phyloP scores from a whole-genome alignment of 1,140 invertebrate genomes.

The Meteorus sp. region DNA sequence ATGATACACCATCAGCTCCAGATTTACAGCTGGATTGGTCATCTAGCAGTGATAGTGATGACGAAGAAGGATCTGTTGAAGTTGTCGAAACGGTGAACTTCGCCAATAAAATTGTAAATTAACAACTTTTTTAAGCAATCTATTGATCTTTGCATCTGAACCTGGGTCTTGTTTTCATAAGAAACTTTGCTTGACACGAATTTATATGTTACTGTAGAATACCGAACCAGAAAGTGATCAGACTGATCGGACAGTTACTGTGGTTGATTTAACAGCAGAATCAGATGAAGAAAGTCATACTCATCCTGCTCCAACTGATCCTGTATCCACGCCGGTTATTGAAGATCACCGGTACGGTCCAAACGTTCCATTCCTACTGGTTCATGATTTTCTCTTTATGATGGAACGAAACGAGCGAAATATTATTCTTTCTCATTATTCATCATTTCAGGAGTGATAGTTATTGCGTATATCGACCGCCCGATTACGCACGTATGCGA shows the following conservation, averaged over 20 bases:
- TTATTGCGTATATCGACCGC: constrained; percentile 38
- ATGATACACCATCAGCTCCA: constrained; percentile 69
- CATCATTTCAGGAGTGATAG: constrained; percentile 36
- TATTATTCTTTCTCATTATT: constrained; percentile 7
- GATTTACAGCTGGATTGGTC: constrained; percentile 80
- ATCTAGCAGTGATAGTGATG: constrained; percentile 62
- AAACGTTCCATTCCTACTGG: constrained; percentile 7
- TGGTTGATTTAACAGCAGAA: constrained; percentile 70
- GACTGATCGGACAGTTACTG: constrained; percentile 54
- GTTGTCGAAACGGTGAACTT: constrained; percentile 53
- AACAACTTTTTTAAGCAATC: constrained; percentile 22
- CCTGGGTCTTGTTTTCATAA: not conserved
- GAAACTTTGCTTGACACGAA: not conserved
- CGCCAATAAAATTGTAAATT: constrained; percentile 38
- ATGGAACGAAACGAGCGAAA: not conserved
- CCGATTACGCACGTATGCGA: constrained; percentile 30
- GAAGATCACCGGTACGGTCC: not conserved
- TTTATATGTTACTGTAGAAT: constrained; percentile 21
- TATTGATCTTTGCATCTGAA: not conserved
- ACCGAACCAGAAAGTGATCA: constrained; percentile 21
- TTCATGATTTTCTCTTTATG: not conserved
- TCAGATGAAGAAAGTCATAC: constrained; percentile 62
- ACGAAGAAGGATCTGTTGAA: constrained; percentile 65
- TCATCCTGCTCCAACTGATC: constrained; percentile 32
- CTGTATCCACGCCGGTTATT: constrained; percentile 29